Conservation (phyloP, 2,888 invertebrate species). For the Spatulosminthurus flaviceps region DNA sequence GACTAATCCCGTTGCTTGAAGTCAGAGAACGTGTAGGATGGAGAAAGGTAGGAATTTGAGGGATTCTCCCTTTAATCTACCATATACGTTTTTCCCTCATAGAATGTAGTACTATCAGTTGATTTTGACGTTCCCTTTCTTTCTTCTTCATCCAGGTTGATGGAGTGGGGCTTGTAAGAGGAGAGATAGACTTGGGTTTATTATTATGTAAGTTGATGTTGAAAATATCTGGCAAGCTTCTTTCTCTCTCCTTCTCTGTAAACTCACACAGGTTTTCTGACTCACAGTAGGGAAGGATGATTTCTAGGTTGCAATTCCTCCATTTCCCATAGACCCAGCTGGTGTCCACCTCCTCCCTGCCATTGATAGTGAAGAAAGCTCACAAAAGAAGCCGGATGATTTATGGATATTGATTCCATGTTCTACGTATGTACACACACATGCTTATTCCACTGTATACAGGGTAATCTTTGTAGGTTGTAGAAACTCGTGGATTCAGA, state of each 20-base stretch:
- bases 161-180: neutral
- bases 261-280: slow-evolving; percentile 23
- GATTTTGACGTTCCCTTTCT: neutral
- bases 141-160: neutral
- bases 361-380: slow-evolving; percentile 36
- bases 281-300: slow-evolving; percentile 41
- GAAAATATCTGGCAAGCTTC: neutral
- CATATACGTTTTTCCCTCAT: too few relatives aligned
- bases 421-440: neutral
- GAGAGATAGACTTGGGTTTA: slow-evolving; percentile 19
- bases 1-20: too few relatives aligned
- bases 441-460: too few relatives aligned
- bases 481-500: too few relatives aligned
- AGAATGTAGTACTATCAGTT: too few relatives aligned
- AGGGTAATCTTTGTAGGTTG: too few relatives aligned
- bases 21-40: too few relatives aligned
- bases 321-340: slow-evolving; percentile 39
- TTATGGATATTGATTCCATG: slow-evolving; percentile 58
- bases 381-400: slow-evolving; percentile 50
- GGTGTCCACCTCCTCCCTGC: slow-evolving; percentile 39
- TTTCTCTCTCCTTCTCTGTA: too few relatives aligned
- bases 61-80: too few relatives aligned
- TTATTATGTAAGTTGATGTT: slow-evolving; percentile 18
- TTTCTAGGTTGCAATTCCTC: slow-evolving; percentile 31
- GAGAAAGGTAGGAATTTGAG: too few relatives aligned